Evolutionary conservation across 2,797 vertebrate species (phyloP).

Genomic region (Aplochiton taeniatus): DNA sequence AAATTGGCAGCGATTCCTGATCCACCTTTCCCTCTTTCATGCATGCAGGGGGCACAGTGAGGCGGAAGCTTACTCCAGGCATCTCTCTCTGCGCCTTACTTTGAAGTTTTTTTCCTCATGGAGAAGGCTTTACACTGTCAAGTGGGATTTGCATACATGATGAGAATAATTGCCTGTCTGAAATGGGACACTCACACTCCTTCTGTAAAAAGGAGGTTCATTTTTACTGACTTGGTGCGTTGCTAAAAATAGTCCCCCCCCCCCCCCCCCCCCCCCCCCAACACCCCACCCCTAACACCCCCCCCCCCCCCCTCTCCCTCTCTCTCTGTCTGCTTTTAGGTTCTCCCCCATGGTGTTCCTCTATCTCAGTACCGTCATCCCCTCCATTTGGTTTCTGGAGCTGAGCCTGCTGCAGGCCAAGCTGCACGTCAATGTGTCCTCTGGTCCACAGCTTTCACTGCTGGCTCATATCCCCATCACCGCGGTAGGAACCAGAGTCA

Average conservation of each 20-base stretch:
- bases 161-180: slow-evolving; percentile 77
- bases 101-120: slow-evolving; percentile 73
- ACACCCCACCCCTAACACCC: slow-evolving; percentile 35
- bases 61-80: slow-evolving; percentile 58
- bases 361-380: slow-evolving; percentile 74
- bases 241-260: slow-evolving; percentile 53
- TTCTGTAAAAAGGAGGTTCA: slow-evolving; percentile 35
- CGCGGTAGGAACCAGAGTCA: slow-evolving; percentile 56
- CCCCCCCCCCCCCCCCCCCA: slow-evolving; percentile 9
- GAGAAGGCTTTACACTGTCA: slow-evolving; percentile 72
- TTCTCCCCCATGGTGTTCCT: slow-evolving; percentile 78
- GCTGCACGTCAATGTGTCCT: slow-evolving; percentile 63
- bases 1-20: slow-evolving; percentile 24
- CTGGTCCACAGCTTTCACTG: slow-evolving; percentile 54
- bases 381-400: slow-evolving; percentile 76
- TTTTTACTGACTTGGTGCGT: slow-evolving; percentile 34
- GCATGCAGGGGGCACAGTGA: slow-evolving; percentile 36
- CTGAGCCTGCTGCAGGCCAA: slow-evolving; percentile 70
- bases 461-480: slow-evolving; percentile 68
- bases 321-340: slow-evolving; percentile 60
- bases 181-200: slow-evolving; percentile 55
- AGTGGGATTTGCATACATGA: slow-evolving; percentile 80
- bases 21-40: slow-evolving; percentile 16
- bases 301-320: slow-evolving; percentile 16
- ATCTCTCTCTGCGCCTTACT: slow-evolving; percentile 46